These are phyloP conservation scores for Takifugu bimaculatus DNA, from an alignment of 2,113 vertebrate species.

Conservation along the genomic window DNA sequence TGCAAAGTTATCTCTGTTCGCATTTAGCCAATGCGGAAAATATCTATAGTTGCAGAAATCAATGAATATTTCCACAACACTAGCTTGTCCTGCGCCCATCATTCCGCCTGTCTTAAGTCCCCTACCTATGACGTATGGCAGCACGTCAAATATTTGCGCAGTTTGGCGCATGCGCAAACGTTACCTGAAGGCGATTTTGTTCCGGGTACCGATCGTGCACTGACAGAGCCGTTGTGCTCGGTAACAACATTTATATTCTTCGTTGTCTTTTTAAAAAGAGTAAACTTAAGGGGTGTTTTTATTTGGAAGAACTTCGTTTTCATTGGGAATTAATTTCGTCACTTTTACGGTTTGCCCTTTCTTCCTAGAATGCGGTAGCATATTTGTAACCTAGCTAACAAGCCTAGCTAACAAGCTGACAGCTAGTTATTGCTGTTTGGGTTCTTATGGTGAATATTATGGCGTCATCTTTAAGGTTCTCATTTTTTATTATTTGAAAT, in stretches of 20 bases:
- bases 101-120: no score
- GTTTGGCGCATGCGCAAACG: no score
- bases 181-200: no score
- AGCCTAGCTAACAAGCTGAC: conserved; percentile 38
- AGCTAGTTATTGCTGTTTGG: conserved; percentile 48
- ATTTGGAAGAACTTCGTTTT: not conserved
- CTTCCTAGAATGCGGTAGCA: not conserved
- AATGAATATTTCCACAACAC: no score
- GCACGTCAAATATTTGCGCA: no score
- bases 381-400: conserved; percentile 13
- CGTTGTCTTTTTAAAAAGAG: conserved; percentile 4
- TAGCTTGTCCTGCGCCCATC: no score
- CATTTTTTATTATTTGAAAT: no score
- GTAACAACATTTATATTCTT: not conserved
- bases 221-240: conserved; percentile 1
- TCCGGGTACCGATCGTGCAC: no score
- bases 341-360: not conserved
- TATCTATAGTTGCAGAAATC: no score
- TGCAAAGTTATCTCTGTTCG: no score
- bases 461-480: not conserved
- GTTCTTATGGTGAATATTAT: conserved; percentile 14
- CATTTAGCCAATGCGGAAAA: no score
- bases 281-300: not conserved
- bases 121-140: no score
- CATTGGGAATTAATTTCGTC: accelerated